Evolutionary conservation across 1,140 invertebrate genomes (phyloP).

Genomic region (Argopecten irradians): DNA sequence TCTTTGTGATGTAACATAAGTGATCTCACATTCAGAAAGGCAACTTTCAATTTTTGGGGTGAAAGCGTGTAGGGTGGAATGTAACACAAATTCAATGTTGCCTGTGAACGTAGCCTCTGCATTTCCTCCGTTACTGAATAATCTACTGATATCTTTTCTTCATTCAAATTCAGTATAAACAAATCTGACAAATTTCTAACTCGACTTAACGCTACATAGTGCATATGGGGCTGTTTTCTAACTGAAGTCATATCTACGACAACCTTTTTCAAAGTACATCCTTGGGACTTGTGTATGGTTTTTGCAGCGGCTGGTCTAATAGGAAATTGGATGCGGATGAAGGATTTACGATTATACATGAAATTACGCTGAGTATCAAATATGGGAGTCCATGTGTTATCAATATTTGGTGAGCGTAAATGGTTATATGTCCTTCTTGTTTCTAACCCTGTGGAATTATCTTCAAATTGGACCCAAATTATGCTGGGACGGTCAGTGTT

Average conservation of each 20-base stretch:
- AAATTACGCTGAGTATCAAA: constrained; percentile 34
- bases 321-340: neutral
- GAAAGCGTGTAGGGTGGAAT: too few relatives aligned
- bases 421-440: neutral
- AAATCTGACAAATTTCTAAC: constrained; percentile 29
- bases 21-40: too few relatives aligned
- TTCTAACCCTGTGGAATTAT: neutral
- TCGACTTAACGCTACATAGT: constrained; percentile 34
- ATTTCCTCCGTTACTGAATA: neutral
- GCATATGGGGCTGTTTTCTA: constrained; percentile 41
- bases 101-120: neutral
- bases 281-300: constrained; percentile 50
- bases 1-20: too few relatives aligned
- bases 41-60: too few relatives aligned
- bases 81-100: too few relatives aligned
- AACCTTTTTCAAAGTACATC: constrained; percentile 35
- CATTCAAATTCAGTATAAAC: constrained; percentile 36
- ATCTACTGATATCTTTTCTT: neutral
- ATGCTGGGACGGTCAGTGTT: too few relatives aligned
- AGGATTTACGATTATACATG: neutral
- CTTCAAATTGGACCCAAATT: constrained; percentile 28
- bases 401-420: neutral
- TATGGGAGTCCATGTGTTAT: constrained; percentile 14
- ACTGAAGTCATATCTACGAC: constrained; percentile 39
- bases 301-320: constrained; percentile 31